Base-by-base conservation (phyloP, 2,113 vertebrate species). In the Osmerus eperlanus region DNA sequence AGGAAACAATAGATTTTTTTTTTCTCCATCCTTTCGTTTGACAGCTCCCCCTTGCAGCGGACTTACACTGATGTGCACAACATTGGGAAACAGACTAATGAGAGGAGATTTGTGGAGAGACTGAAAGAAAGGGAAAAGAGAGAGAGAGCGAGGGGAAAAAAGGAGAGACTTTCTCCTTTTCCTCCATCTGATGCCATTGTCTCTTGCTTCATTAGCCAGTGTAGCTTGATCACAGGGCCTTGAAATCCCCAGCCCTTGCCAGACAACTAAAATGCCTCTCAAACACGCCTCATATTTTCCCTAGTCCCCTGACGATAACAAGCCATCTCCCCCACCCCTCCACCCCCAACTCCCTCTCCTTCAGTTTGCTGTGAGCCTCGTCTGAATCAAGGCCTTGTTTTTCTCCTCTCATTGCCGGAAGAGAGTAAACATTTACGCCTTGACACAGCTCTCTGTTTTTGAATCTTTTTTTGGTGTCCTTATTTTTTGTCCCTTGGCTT, bases 1-100 rank as follows among this genome's bases (percentile, higher is more conserved):
- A 82, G 85, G 82, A 91, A 90, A 86, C 81, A 74, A 83, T 73
- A 70, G 61, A 70, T 77, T n/a, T 56, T 36, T 78, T 75, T 77
- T 78, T 74, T 78, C 77, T 80, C 81, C 65, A 72, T 68, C 55
- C 71, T 79, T 88, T 82, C 65, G 66, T 85, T 73, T 90, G 89
- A 91, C 90, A 90, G 85, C 78, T 75, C 65, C 80, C 75, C 81
- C 80, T 86, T 75, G 78, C 83, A 86, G 83, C 82, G 72, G 77
- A 80, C 86, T 84, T 76, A 65, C 82, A 85, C 82, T 75, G 67
- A 83, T 78, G 83, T 55, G 62, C 79, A 70, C 68, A 84, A 83
- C 77, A 67, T 75, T 75, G 65, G 78, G 82, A 86, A 78, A 72
- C 75, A 73, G 80, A 86, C 87, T 90, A 91, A 90, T 89, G 88